Conservation (phyloP, 2,888 invertebrate genomes). For the Synergus gifuensis region DNA sequence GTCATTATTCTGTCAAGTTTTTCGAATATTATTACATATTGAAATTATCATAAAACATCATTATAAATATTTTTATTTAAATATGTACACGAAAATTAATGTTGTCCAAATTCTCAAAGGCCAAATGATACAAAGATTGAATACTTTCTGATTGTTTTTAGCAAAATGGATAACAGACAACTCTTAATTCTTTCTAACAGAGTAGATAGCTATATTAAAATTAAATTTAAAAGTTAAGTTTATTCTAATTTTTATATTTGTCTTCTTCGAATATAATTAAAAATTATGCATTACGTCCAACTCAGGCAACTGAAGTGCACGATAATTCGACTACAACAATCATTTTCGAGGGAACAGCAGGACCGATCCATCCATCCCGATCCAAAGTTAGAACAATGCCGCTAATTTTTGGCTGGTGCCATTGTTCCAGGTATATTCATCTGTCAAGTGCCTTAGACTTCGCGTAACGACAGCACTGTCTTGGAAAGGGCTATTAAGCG, state of each 20-base stretch:
- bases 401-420: constrained; percentile 76
- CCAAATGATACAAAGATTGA: no score
- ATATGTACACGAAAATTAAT: no score
- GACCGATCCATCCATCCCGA: constrained; percentile 62
- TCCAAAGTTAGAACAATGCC: constrained; percentile 77
- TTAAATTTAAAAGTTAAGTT: background rate
- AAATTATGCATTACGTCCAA: constrained; percentile 2
- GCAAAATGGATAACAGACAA: no score
- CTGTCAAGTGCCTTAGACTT: constrained; percentile 65
- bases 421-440: constrained; percentile 76
- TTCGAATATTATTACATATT: background rate
- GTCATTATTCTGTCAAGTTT: background rate
- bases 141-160: no score
- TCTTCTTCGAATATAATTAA: background rate
- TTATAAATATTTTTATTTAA: no score
- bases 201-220: no score
- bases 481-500: constrained; percentile 47
- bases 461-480: constrained; percentile 54
- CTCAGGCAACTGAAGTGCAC: constrained; percentile 21
- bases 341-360: constrained; percentile 60
- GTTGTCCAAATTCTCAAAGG: no score
- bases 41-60: background rate
- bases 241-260: background rate
- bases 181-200: no score
- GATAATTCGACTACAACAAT: constrained; percentile 58